Evolutionary conservation across 1,140 invertebrate species (phyloP).

Genomic region (Euura lappo): DNA sequence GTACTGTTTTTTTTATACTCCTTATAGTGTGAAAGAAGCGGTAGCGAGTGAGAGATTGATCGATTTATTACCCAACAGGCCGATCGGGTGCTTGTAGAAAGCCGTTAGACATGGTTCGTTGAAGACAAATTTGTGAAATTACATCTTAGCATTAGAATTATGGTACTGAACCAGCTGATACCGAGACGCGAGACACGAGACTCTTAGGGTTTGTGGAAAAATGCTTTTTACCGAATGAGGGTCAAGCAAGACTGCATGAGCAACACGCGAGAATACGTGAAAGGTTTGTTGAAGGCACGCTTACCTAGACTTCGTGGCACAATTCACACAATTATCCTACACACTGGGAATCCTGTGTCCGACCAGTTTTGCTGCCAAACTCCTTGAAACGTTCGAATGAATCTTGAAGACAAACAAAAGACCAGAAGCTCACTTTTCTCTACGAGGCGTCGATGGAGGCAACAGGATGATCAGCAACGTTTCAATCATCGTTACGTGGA

Average conservation of each 20-base stretch:
- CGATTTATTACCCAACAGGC: neutral
- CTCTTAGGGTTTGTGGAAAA: no score
- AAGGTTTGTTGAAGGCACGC: neutral
- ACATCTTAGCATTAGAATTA: neutral
- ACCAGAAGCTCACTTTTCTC: neutral
- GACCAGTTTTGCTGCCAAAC: neutral
- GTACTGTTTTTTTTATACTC: neutral
- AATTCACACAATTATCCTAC: neutral
- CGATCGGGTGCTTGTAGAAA: neutral
- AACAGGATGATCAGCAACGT: no score
- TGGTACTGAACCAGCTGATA: no score
- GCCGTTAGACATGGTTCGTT: neutral
- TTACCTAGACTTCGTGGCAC: neutral
- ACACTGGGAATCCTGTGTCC: neutral
- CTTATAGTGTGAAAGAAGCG: neutral
- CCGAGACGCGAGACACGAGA: no score
- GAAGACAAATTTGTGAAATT: neutral
- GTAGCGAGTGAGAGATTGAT: neutral
- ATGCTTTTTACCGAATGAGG: no score
- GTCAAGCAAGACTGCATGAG: no score
- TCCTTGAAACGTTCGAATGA: neutral
- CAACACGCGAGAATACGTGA: neutral
- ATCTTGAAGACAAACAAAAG: no score
- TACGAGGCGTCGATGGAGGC: no score
- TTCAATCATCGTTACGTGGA: no score